Base-by-base conservation (phyloP, 1,140 invertebrate species). In the Oncopeltus fasciatus region DNA sequence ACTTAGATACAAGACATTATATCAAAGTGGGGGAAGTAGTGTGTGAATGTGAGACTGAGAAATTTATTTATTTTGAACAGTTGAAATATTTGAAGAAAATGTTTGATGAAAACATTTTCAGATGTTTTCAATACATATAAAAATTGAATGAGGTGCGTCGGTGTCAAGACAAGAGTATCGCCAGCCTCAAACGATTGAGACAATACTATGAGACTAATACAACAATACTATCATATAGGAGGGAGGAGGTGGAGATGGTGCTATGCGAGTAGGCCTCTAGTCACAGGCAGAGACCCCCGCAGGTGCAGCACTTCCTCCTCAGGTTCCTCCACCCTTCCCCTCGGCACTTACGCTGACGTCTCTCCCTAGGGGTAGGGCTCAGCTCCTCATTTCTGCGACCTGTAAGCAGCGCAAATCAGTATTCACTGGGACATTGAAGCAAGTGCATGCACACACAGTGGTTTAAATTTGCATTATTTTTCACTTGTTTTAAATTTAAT, bases 191-290 rank as follows among this genome's bases (percentile, higher is more conserved):
- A 26, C 20, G 49, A 14, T 14, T 24, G 49, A 53, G 49, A 53
- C 49, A 53, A 53, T 53, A 53, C 49, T 53, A 53, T 24, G 49
- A 53, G 49, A 53, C 49, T 53, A 53, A 53, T 24, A 53, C 49
- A 26, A 53, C 49, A 26, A 53, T 18, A 24, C 49, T 53, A 53
- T 53, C n/a, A n/a, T n/a, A n/a, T n/a, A n/a, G n/a, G n/a, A n/a
- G n/a, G n/a, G n/a, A n/a, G n/a, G n/a, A 53, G 12, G 24, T 24
- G 24, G 26, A 24, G 26, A 26, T 24, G 49, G 26, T 24, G 18
- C 49, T 53, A 53, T 24, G 49, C 21, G 16, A 14, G 24, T 14
- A 26, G 49, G 49, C 49, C 49, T 18, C 49, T 53, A 53, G 49
- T 53, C 49, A 53, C 49, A 53, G 49, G 24, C 49, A 24, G 49